phyloP scores from a whole-genome alignment of 2,797 vertebrate species.

The Bryconaethiops microstoma region DNA sequence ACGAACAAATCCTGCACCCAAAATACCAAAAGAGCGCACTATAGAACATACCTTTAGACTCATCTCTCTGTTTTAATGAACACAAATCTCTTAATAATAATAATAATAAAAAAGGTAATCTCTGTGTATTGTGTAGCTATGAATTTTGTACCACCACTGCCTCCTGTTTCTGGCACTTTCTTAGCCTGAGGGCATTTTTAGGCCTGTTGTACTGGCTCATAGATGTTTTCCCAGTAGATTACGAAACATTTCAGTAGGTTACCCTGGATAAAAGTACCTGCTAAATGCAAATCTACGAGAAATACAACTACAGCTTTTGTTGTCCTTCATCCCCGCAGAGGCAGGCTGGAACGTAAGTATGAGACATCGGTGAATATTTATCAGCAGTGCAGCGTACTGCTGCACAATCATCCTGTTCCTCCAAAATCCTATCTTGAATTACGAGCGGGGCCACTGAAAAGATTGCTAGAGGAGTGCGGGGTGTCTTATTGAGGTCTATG shows the following conservation, averaged over 20 bases:
- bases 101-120: background rate
- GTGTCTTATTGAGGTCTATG: background rate
- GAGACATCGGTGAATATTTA: constrained; percentile 42
- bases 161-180: background rate
- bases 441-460: constrained; percentile 8
- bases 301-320: background rate
- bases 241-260: background rate
- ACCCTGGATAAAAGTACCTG: background rate
- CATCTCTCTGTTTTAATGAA: background rate
- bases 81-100: background rate
- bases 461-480: background rate
- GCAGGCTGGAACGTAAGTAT: constrained; percentile 38
- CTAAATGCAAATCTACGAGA: background rate
- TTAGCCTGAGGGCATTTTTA: background rate
- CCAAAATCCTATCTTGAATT: constrained; percentile 31
- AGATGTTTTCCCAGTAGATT: background rate
- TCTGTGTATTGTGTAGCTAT: background rate
- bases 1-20: background rate
- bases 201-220: background rate
- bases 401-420: constrained; percentile 16
- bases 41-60: background rate
- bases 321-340: constrained; percentile 18
- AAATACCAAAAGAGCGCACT: too few relatives aligned
- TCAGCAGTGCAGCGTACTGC: constrained; percentile 20
- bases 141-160: background rate